Percentiles rank a stretch among this genome's conserved stretches.
phyloP scores from a whole-genome alignment of 2,888 invertebrate genomes.

The Teleogryllus oceanicus region DNA sequence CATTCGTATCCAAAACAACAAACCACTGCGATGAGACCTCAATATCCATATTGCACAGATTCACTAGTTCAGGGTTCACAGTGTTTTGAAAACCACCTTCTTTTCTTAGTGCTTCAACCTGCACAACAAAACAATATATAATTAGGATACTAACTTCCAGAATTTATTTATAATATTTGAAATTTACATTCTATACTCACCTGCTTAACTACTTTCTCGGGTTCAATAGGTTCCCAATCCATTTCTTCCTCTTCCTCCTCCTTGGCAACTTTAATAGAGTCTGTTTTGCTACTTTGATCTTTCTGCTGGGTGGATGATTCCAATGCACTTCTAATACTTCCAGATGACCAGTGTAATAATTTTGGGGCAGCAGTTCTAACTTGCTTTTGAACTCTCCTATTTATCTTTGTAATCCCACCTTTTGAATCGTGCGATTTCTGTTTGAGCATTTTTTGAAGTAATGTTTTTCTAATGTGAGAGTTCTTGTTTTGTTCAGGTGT shows the following conservation, averaged over 20 bases:
- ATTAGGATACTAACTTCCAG: neutral
- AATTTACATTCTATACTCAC: slow-evolving; percentile 31
- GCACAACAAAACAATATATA: neutral
- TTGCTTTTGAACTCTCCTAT: neutral
- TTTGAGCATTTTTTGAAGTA: neutral
- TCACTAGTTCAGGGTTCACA: neutral
- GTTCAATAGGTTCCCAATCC: slow-evolving; percentile 48
- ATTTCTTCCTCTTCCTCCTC: slow-evolving; percentile 42
- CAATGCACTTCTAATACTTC: neutral
- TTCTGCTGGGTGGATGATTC: neutral
- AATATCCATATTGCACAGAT: neutral
- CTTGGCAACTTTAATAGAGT: slow-evolving; percentile 27
- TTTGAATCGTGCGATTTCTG: neutral
- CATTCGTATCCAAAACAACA: slow-evolving; percentile 48
- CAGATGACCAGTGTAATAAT: neutral
- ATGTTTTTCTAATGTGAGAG: no score
- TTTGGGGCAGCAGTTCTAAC: neutral
- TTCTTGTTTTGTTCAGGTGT: no score
- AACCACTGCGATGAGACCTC: slow-evolving; percentile 39
- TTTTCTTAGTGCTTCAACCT: neutral
- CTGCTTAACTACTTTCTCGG: slow-evolving; percentile 43
- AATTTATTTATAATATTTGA: neutral
- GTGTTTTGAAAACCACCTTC: neutral
- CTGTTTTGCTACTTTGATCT: slow-evolving; percentile 38
- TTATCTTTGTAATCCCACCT: neutral